phyloP scores from a whole-genome alignment of 2,888 invertebrate species.

The Drosophila trichaetosa region DNA sequence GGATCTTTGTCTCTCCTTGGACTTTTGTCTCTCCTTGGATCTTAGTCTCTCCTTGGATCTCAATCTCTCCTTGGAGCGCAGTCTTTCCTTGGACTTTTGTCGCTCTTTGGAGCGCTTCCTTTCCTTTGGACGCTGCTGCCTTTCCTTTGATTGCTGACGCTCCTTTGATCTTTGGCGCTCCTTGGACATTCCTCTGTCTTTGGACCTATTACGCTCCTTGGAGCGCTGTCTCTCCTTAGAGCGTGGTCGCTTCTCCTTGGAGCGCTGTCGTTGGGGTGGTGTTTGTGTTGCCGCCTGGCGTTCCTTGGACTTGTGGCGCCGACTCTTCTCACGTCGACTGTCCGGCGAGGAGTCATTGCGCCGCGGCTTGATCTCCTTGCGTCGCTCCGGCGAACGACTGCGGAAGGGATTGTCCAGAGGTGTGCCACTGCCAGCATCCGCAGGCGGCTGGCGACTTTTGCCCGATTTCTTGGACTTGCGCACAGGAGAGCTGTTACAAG shows the following conservation, averaged over 20 bases:
- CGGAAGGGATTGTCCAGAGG: constrained; percentile 72
- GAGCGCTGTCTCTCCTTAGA: constrained; percentile 44
- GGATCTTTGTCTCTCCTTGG: constrained; percentile 11
- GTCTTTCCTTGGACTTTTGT: constrained; percentile 32
- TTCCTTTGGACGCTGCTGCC: constrained; percentile 32
- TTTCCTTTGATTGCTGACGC: constrained; percentile 25
- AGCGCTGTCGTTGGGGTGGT: constrained; percentile 24
- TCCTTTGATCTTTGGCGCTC: constrained; percentile 53
- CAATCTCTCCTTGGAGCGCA: constrained; percentile 23
- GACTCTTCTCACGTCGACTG: constrained; percentile 40
- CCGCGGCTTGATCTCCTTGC: constrained; percentile 53
- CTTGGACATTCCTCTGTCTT: constrained; percentile 28
- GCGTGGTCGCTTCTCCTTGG: constrained; percentile 29
- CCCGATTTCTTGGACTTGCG: constrained; percentile 43
- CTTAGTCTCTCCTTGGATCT: constrained; percentile 31
- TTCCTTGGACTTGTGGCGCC: constrained; percentile 35
- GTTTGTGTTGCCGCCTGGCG: constrained; percentile 17
- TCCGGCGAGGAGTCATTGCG: constrained; percentile 65
- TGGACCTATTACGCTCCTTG: constrained; percentile 38
- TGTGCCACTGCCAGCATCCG: constrained; percentile 32
- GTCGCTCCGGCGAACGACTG: constrained; percentile 78
- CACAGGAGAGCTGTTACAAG: constrained; percentile 65
- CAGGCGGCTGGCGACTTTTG: constrained; percentile 32
- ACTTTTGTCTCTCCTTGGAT: constrained; percentile 32
- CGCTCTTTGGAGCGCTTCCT: constrained; percentile 35